Conservation (phyloP, 2,797 vertebrate species). For the Sandelia bainsii region DNA sequence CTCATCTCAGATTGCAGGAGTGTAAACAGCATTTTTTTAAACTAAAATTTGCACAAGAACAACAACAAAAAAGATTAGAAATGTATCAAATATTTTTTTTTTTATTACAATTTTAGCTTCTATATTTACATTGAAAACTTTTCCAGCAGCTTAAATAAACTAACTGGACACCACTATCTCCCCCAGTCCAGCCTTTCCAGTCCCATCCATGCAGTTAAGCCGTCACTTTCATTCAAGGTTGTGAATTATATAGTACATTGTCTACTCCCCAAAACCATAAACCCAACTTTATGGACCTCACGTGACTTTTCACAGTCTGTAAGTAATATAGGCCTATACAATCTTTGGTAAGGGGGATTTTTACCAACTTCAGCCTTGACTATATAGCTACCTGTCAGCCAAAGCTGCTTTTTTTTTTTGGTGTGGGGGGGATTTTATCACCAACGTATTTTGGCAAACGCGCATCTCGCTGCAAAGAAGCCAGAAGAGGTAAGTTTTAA, state of each 20-base stretch:
- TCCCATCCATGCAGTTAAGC: constrained; percentile 96
- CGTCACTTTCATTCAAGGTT: constrained; percentile 99
- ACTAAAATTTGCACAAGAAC: not conserved
- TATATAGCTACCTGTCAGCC: constrained; percentile 68
- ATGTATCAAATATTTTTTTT: not conserved
- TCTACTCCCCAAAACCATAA: constrained; percentile 99
- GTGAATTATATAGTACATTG: constrained; percentile 99
- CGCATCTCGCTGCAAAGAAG: constrained; percentile 41
- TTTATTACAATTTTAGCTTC: not conserved
- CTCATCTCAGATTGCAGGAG: not conserved
- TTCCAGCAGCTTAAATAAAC: constrained; percentile 26
- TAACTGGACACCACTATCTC: constrained; percentile 66
- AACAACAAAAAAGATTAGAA: not conserved
- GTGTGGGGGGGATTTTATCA: constrained; percentile 52
- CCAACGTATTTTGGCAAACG: constrained; percentile 35
- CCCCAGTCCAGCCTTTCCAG: constrained; percentile 86
- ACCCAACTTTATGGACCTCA: constrained; percentile 99
- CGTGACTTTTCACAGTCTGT: constrained; percentile 99
- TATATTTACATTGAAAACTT: constrained; percentile 27
- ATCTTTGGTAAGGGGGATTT: constrained; percentile 82
- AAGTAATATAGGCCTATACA: constrained; percentile 97
- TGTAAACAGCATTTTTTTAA: not conserved
- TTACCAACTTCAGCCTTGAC: constrained; percentile 79
- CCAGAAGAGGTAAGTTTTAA: constrained; percentile 72
- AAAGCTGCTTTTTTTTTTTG: constrained; percentile 26